Evolutionary conservation across 2,888 invertebrate species (phyloP).

Genomic region (Cataglyphis rosenhaueri): DNA sequence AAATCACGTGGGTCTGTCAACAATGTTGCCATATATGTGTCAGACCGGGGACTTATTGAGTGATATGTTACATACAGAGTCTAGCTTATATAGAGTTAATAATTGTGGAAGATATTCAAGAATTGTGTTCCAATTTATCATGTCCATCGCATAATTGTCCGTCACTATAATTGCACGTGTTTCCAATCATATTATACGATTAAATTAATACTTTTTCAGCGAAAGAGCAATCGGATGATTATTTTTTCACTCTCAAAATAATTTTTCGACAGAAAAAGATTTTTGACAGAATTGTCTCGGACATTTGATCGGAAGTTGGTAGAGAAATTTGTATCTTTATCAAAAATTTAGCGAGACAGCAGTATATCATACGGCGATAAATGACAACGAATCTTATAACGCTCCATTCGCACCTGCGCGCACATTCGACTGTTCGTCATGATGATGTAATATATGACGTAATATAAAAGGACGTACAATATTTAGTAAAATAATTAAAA

Average conservation of each 20-base stretch:
- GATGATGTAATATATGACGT: not conserved
- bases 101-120: not conserved
- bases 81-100: not conserved
- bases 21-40: too few relatives aligned
- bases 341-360: slow-evolving; percentile 16
- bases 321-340: not conserved
- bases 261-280: too few relatives aligned
- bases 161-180: not conserved
- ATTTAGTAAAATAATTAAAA: not conserved
- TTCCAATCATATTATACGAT: slow-evolving; percentile 1
- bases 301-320: not conserved
- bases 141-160: not conserved
- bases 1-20: too few relatives aligned
- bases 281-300: slow-evolving; percentile 1
- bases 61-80: not conserved
- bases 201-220: not conserved
- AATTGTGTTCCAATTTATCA: not conserved
- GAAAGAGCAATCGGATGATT: slow-evolving; percentile 26
- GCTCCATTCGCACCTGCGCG: not conserved
- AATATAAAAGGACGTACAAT: not conserved
- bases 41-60: too few relatives aligned
- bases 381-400: slow-evolving; percentile 8
- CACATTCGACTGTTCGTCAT: not conserved
- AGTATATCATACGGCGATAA: not conserved
- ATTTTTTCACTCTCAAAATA: slow-evolving; percentile 13